Conservation (phyloP, 2,113 vertebrate genomes). For the Hippocampus mohnikei region DNA sequence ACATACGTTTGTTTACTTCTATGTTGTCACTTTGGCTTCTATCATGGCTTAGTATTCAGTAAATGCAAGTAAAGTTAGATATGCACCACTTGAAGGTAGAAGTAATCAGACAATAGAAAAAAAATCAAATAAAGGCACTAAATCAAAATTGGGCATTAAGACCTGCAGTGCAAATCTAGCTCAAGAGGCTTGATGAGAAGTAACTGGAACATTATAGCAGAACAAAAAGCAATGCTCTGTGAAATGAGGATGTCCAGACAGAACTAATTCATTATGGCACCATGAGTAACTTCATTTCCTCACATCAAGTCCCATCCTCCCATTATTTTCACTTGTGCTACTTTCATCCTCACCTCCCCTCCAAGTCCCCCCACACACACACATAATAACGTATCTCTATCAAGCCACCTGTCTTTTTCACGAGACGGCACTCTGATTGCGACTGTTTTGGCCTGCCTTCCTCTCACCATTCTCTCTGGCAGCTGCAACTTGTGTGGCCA, state of each 20-base stretch:
- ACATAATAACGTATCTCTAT: constrained; percentile 11
- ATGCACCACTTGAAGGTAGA: not conserved
- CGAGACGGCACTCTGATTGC: constrained; percentile 34
- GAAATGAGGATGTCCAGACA: constrained; percentile 42
- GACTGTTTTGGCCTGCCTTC: constrained; percentile 42
- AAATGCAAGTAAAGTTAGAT: not conserved
- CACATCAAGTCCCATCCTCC: constrained; percentile 35
- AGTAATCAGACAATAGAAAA: not conserved
- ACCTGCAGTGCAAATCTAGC: not conserved
- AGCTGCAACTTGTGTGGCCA: constrained; percentile 61
- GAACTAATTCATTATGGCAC: constrained; percentile 54
- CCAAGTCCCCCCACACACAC: not conserved
- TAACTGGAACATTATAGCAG: constrained; percentile 27
- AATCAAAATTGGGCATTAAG: constrained; percentile 4
- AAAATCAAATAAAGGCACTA: constrained; percentile 1
- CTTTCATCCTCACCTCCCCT: constrained; percentile 7
- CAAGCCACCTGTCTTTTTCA: constrained; percentile 50
- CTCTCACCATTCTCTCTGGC: constrained; percentile 33
- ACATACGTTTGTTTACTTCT: not conserved
- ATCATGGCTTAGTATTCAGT: not conserved
- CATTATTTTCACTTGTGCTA: constrained; percentile 34
- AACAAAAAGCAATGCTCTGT: constrained; percentile 29
- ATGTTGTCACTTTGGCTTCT: not conserved
- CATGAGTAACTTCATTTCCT: constrained; percentile 45
- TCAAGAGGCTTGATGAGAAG: constrained; percentile 17